Evolutionary conservation across 2,888 invertebrate genomes (phyloP).

Genomic region (Mactromeris polynyma): DNA sequence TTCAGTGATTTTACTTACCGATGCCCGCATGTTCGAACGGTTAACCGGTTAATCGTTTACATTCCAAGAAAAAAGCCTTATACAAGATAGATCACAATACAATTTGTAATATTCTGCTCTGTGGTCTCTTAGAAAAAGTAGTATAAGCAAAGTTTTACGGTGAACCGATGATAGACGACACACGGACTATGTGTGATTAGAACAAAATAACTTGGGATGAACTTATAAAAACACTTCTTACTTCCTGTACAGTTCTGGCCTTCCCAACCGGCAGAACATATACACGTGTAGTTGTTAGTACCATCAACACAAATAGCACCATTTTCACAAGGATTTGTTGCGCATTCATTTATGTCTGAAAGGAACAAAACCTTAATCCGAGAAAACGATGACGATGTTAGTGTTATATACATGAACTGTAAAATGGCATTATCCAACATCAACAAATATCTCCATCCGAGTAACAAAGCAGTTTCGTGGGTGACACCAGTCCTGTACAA

Average conservation of each 20-base stretch:
- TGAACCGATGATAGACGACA: no score
- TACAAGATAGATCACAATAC: no score
- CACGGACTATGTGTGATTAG: no score
- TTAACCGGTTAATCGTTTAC: no score
- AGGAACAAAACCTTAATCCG: background rate
- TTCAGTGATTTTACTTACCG: no score
- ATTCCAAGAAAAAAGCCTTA: no score
- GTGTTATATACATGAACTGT: background rate
- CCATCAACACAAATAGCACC: conserved; percentile 8
- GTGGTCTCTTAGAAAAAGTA: no score
- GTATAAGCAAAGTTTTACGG: no score
- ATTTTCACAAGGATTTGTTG: background rate
- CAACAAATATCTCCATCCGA: background rate
- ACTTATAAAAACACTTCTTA: background rate
- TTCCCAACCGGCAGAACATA: background rate
- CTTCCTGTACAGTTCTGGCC: background rate
- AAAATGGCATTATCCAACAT: background rate
- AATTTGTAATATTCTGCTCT: no score
- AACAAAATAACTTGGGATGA: no score
- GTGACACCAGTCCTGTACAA: background rate
- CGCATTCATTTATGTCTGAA: conserved; percentile 26
- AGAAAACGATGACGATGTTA: no score
- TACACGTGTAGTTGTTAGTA: background rate
- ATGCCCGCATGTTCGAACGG: no score
- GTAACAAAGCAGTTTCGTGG: background rate